Conservation (phyloP, 2,888 invertebrate genomes). For the Morpho achilles region DNA sequence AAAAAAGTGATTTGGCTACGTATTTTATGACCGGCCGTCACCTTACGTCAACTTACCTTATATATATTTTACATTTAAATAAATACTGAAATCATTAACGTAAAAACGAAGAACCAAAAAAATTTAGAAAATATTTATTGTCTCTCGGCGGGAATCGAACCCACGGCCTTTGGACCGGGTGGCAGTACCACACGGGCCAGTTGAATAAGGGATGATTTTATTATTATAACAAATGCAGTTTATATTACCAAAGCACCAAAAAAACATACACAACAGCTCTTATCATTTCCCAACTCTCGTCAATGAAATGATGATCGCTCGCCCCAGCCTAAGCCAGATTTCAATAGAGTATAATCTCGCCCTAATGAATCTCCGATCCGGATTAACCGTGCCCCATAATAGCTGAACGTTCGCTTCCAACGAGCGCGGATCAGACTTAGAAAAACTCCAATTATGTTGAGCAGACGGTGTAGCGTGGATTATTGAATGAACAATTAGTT, state of each 20-base stretch:
- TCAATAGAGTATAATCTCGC: slow-evolving; percentile 79
- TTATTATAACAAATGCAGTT: too few species aligned
- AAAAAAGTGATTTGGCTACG: too few species aligned
- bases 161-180: too few species aligned
- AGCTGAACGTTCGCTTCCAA: slow-evolving; percentile 60
- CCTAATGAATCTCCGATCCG: slow-evolving; percentile 80
- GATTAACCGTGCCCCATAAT: slow-evolving; percentile 70
- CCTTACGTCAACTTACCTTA: too few species aligned
- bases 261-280: slow-evolving; percentile 1
- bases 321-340: slow-evolving; percentile 69
- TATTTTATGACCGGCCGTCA: too few species aligned
- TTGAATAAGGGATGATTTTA: too few species aligned
- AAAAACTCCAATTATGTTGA: slow-evolving; percentile 63
- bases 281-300: slow-evolving; percentile 4
- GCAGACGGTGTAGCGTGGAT: slow-evolving; percentile 31
- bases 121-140: too few species aligned
- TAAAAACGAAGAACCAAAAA: too few species aligned
- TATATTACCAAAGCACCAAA: neutral
- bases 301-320: slow-evolving; percentile 30
- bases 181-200: too few species aligned
- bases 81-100: too few species aligned
- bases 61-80: too few species aligned
- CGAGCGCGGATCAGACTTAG: slow-evolving; percentile 57
- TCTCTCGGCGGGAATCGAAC: too few species aligned
- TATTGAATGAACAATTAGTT: slow-evolving; percentile 26